phyloP scores from a whole-genome alignment of 1,140 invertebrate genomes.

The Zaprionus taronus region DNA sequence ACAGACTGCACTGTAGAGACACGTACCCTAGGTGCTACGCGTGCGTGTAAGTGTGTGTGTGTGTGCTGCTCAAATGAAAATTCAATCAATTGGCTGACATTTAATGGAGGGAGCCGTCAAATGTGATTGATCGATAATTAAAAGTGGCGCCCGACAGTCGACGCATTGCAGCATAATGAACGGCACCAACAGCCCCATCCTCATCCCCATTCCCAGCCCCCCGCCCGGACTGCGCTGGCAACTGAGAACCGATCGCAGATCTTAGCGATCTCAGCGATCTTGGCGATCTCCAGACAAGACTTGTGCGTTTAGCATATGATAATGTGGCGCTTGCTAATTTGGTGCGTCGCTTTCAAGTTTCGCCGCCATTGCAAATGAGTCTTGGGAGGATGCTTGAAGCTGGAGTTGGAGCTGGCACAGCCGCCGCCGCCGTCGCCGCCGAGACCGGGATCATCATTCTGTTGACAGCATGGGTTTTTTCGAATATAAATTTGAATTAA shows the following conservation, averaged over 20 bases:
- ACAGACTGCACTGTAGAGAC: neutral
- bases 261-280: neutral
- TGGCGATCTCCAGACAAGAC: neutral
- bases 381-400: neutral
- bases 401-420: neutral
- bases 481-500: constrained; percentile 47
- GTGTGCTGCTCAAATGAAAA: constrained; percentile 38
- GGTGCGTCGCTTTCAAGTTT: constrained; percentile 61
- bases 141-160: constrained; percentile 68
- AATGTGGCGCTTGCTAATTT: constrained; percentile 77
- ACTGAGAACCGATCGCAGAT: constrained; percentile 1
- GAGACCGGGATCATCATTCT: constrained; percentile 36
- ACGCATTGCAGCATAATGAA: constrained; percentile 68
- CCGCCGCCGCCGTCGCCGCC: neutral
- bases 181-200: constrained; percentile 35
- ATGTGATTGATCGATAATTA: constrained; percentile 82
- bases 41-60: neutral
- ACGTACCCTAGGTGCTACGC: constrained; percentile 3
- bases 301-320: constrained; percentile 60
- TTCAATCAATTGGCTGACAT: constrained; percentile 52
- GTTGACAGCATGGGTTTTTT: constrained; percentile 60
- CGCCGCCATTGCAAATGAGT: constrained; percentile 39
- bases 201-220: constrained; percentile 14
- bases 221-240: neutral
- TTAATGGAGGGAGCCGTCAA: constrained; percentile 73